Percentiles rank a stretch among this genome's conserved stretches.
Conservation (phyloP, 2,888 invertebrate genomes). For the Agonum fuliginosum region DNA sequence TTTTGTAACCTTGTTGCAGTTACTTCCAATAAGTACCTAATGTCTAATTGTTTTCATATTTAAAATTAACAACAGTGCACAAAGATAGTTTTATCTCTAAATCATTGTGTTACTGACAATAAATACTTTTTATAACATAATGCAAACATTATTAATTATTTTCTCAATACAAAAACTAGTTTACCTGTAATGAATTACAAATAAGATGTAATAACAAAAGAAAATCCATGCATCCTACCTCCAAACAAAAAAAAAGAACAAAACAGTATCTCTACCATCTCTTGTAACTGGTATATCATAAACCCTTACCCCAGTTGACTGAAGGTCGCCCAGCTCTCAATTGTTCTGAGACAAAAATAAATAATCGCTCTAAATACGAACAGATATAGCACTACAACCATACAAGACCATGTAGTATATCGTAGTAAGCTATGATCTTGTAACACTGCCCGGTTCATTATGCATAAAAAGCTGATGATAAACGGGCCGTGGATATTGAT, state of each 20-base stretch:
- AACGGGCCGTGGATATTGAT: constrained; percentile 36
- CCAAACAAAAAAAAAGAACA: background rate
- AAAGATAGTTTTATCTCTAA: no score
- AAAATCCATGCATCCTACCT: no score
- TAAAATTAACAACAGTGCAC: no score
- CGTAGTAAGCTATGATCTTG: constrained; percentile 14
- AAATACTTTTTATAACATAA: no score
- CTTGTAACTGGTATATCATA: background rate
- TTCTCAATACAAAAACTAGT: no score
- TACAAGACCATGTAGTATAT: constrained; percentile 6
- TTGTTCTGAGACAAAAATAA: constrained; percentile 48
- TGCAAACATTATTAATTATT: no score
- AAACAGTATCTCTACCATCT: constrained; percentile 29
- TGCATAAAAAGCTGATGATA: constrained; percentile 21
- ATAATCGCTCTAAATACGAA: constrained; percentile 29
- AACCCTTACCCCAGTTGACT: background rate
- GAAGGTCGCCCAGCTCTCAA: constrained; percentile 50
- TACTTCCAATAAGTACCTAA: no score
- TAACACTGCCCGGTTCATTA: constrained; percentile 18
- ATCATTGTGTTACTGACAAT: no score
- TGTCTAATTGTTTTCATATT: no score
- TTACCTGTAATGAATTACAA: no score
- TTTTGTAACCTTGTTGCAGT: no score
- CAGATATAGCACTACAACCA: constrained; percentile 7
- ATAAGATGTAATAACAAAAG: no score